Base-by-base conservation (phyloP, 2,888 invertebrate species). In the Drosophila paranaensis region DNA sequence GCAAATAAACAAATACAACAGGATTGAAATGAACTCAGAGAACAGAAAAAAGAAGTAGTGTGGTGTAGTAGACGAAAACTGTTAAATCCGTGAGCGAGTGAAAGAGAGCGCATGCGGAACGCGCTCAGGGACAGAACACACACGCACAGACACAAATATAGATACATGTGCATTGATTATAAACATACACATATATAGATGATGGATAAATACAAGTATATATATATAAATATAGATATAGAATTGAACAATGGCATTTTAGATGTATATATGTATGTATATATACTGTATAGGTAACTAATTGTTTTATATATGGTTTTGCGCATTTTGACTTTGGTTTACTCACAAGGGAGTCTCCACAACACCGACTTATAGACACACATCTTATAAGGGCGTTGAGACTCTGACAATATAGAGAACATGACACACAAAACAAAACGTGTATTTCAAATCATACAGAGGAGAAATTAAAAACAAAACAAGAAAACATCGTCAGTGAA, bases 341-440 rank as follows among this genome's bases (percentile, higher is more conserved):
- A 92, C 91, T 91, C 91, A 92, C 92, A 91, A 92, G 82, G 88
- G 89, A 91, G 87, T 90, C 89, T 82, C 91, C 89, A 90, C 90
- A 91, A 91, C 92, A 91, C 91, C 91, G 89, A 90, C 90, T 91
- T 85, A 89, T 77, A 79, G 89, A 80, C 76, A 88, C 88, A 89
- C 87, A 83, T 81, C 86, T 53, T 80, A 86, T 88, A 90, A 86
- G 90, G 79, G 88, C 81, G 75, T 89, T 90, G 88, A 90, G 82
- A 90, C 85, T 80, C 89, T 81, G 87, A 82, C 76, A 82, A 79
- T 82, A 89, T 89, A 67, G 74, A 84, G 77, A 80, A 82, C 80
- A 81, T 77, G 77, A 88, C 71, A 89, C 79, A 79, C 79, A 82
- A 71, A 86, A 77, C 71, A 82, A 79, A 89, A 83, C 81, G 84